A percentile compares a stretch with the other conserved stretches of the same genome.
Conservation (phyloP, 1,140 invertebrate genomes). For the Geopemphigus sp. region DNA sequence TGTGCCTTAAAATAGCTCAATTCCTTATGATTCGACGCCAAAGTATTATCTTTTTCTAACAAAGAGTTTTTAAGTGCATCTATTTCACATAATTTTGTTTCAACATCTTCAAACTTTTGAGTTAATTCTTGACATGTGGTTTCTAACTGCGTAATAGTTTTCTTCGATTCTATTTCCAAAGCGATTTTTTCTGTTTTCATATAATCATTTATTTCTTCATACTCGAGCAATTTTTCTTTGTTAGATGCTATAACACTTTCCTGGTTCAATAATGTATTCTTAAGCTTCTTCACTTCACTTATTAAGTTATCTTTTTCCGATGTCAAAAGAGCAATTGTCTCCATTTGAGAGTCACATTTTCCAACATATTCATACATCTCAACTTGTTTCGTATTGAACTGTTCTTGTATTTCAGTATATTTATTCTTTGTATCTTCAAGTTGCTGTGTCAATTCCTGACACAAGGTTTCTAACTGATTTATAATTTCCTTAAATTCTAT, state of each 20-base stretch:
- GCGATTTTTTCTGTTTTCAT: background rate
- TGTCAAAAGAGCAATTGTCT: background rate
- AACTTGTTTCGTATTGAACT: background rate
- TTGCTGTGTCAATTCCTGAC: background rate
- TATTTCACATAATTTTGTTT: background rate
- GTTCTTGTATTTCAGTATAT: background rate
- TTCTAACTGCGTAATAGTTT: background rate
- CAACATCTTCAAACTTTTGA: background rate
- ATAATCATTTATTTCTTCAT: conserved; percentile 7
- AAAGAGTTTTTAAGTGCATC: conserved; percentile 13
- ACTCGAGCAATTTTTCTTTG: background rate
- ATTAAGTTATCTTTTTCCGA: conserved; percentile 23
- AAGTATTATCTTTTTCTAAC: conserved; percentile 10
- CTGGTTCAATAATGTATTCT: background rate
- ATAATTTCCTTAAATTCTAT: background rate
- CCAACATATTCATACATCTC: background rate
- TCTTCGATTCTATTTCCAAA: background rate
- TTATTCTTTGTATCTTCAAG: background rate
- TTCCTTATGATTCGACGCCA: background rate
- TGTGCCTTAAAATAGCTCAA: background rate
- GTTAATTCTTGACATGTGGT: background rate
- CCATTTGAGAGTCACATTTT: background rate
- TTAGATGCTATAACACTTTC: conserved; percentile 6
- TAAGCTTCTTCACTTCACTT: background rate
- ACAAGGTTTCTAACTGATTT: background rate